A percentile compares a stretch with the other conserved stretches of the same genome.
These are phyloP conservation scores for Falco novaeseelandiae DNA, from an alignment of 2,797 vertebrate genomes.

Conservation along the genomic window DNA sequence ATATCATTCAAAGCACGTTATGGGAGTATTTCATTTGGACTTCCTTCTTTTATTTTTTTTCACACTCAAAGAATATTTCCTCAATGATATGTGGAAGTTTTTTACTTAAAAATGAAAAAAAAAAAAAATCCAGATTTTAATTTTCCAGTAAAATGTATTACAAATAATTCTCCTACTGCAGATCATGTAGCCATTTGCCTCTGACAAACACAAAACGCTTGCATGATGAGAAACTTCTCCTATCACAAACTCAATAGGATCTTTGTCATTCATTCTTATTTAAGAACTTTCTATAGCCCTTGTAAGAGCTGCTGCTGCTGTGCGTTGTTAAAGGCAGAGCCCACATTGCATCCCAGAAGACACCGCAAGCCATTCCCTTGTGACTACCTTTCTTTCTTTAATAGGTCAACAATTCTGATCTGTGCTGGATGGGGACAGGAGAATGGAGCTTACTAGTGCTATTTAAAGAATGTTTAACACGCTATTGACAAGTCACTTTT, in stretches of 20 bases:
- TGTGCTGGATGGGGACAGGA: neutral
- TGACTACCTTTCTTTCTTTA: constrained; percentile 6
- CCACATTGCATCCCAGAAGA: neutral
- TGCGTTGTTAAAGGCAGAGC: neutral
- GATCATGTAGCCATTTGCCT: neutral
- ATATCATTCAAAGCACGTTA: neutral
- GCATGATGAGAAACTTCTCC: neutral
- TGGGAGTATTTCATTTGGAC: neutral
- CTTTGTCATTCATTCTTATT: neutral
- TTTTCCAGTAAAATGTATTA: neutral
- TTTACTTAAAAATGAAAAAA: neutral
- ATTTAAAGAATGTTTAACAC: neutral
- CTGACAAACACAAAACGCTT: neutral
- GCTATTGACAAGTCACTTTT: neutral
- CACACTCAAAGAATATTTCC: neutral
- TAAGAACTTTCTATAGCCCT: neutral
- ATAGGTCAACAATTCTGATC: constrained; percentile 9
- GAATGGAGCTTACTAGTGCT: neutral
- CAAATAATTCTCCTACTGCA: neutral
- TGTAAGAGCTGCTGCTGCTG: neutral
- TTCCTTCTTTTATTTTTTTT: neutral
- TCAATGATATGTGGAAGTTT: neutral
- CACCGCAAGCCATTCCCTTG: neutral
- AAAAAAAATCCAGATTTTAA: neutral
- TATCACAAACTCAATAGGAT: neutral